Evolutionary conservation across 1,140 invertebrate species (phyloP), one percentile per base, ranked within the genome.

Genomic region (Sitobion miscanthi): DNA sequence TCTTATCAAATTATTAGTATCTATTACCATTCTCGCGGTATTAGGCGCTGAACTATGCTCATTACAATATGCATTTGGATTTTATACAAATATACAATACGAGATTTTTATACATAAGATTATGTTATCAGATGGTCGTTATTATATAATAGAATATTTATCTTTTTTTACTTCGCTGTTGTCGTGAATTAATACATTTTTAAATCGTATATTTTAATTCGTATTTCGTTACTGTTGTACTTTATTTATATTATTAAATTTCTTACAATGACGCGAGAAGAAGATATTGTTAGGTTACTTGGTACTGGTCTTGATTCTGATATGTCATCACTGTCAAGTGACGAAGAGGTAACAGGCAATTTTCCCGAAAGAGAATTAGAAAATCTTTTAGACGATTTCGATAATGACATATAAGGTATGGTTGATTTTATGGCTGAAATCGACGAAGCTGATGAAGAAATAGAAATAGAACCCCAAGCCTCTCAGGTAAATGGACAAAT

Each of bases 241-340:
- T 35, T 35, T 83, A 38, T 83, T 82, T 82, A 20, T 82, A 38
- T 82, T 0, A 35, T 35, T 82, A 82, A 35, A 35, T 17, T 82
- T 82, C n/a, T 82, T 82, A 82, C 35, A 35, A 82, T 35, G 77
- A 35, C 17, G 6, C n/a, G 35, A n/a, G 35, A 35, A 82, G n/a
- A 82, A 38, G 77, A 82, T 35, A 82, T 82, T 35, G 35, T 82
- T 82, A 38, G 17, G n/a, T 82, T 82, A 82, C 77, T 82, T 20
- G 77, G 77, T n/a, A 85, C 20, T 85, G 83, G 83, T 85, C 83
- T 21, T 21, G 38, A 85, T 85, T 85, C 83, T 42, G 38, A 85
- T 45, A 45, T 25, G 17, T 85, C 83, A 45, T 85, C 83, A 85
- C 38, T 85, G 21, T 85, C 38, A 35, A 85, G 38, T 85, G 83